These are phyloP conservation scores for Nematopogon swammerdamellus DNA, from an alignment of 2,888 invertebrate genomes.

Conservation along the genomic window DNA sequence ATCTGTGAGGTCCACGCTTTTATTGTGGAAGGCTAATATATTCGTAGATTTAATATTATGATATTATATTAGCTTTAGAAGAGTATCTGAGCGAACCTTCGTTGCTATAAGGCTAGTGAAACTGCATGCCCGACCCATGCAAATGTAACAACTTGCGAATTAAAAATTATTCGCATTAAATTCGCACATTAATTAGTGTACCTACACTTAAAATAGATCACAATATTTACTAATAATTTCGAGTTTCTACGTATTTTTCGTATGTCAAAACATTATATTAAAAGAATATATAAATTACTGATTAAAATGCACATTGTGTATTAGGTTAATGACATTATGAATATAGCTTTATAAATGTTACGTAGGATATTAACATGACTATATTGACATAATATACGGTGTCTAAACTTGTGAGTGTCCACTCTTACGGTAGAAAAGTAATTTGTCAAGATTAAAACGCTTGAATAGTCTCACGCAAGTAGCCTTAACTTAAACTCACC, in stretches of 20 bases:
- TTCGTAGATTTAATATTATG: not conserved
- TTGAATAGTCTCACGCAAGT: not conserved
- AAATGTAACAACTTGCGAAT: not conserved
- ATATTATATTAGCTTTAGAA: too few relatives aligned
- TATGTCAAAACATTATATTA: not conserved
- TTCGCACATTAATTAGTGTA: too few relatives aligned
- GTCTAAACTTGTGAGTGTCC: too few relatives aligned
- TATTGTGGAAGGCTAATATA: too few relatives aligned
- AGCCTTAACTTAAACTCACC: not conserved
- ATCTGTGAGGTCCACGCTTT: too few relatives aligned
- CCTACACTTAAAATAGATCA: not conserved
- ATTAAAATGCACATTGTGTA: constrained; percentile 46
- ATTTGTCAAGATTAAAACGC: not conserved
- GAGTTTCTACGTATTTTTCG: too few relatives aligned
- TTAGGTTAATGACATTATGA: not conserved
- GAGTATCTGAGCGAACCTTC: not conserved
- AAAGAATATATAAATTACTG: constrained; percentile 8
- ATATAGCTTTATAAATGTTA: not conserved
- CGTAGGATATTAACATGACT: not conserved
- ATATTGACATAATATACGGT: not conserved
- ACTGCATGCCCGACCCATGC: not conserved
- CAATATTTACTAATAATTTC: too few relatives aligned
- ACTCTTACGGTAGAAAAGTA: not conserved
- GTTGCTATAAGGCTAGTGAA: not conserved
- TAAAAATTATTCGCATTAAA: too few relatives aligned